Conservation (phyloP, 2,797 vertebrate genomes). For the Parotocinclus haroldoi region DNA sequence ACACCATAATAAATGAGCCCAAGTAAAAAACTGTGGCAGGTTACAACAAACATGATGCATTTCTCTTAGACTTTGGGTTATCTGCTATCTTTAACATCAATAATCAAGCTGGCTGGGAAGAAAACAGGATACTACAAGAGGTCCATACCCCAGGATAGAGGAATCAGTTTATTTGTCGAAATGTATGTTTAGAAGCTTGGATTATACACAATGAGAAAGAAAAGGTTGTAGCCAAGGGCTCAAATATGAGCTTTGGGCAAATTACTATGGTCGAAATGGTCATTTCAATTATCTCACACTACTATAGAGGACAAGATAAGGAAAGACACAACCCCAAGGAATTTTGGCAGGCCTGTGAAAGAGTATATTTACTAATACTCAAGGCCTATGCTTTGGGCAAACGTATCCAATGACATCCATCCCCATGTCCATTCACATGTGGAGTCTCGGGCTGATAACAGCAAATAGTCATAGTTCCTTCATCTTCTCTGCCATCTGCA, state of each 20-base stretch:
- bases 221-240: too few species aligned
- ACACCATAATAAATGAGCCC: conserved; percentile 42
- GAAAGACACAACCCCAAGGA: conserved; percentile 24
- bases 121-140: conserved; percentile 4
- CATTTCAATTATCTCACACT: background rate
- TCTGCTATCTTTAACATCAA: conserved; percentile 37
- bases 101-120: conserved; percentile 31
- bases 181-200: too few species aligned
- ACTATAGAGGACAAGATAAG: conserved; percentile 3
- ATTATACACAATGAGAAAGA: too few species aligned
- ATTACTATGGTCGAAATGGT: background rate
- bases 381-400: background rate
- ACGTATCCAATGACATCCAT: background rate
- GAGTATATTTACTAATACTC: background rate
- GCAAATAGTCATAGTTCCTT: conserved; percentile 40
- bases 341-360: conserved; percentile 9
- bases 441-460: conserved; percentile 23
- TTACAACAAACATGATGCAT: conserved; percentile 41
- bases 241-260: too few species aligned
- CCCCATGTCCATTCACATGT: conserved; percentile 13
- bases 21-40: conserved; percentile 26
- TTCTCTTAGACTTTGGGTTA: conserved; percentile 34
- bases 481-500: conserved; percentile 47
- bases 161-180: background rate
- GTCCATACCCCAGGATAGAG: conserved; percentile 23